Conservation (phyloP, 2,797 vertebrate species). For the Chaenodraco wilsoni region DNA sequence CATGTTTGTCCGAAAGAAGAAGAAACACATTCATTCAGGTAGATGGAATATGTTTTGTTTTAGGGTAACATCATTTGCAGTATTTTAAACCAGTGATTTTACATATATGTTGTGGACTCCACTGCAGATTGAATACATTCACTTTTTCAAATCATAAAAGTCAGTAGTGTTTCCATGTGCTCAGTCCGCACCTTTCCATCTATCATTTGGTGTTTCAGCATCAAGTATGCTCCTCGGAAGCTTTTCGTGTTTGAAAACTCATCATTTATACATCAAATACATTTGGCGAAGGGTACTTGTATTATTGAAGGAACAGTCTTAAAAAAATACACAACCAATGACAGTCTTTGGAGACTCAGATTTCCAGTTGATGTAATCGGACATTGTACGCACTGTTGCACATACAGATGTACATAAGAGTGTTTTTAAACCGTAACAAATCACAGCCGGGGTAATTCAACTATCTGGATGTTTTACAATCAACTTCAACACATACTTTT, state of each 20-base stretch:
- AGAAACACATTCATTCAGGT: neutral
- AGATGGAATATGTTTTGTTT: neutral
- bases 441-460: neutral
- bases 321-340: slow-evolving; percentile 37
- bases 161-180: neutral
- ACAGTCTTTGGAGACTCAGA: slow-evolving; percentile 39
- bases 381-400: slow-evolving; percentile 27
- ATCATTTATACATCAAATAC: slow-evolving; percentile 68
- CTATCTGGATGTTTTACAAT: slow-evolving; percentile 15
- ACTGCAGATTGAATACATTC: neutral
- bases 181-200: slow-evolving; percentile 7
- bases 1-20: neutral
- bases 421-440: slow-evolving; percentile 9
- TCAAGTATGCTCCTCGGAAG: slow-evolving; percentile 39
- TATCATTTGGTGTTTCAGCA: slow-evolving; percentile 26
- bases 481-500: neutral
- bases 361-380: slow-evolving; percentile 40
- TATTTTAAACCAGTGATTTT: neutral
- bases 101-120: neutral
- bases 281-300: slow-evolving; percentile 54
- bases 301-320: slow-evolving; percentile 53
- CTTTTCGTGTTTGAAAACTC: slow-evolving; percentile 46
- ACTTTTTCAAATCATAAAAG: neutral
- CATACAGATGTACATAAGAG: slow-evolving; percentile 28
- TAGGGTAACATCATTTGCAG: neutral